Evolutionary conservation across 2,888 invertebrate species (phyloP).

Genomic region (Polydrusus pterygomalis): DNA sequence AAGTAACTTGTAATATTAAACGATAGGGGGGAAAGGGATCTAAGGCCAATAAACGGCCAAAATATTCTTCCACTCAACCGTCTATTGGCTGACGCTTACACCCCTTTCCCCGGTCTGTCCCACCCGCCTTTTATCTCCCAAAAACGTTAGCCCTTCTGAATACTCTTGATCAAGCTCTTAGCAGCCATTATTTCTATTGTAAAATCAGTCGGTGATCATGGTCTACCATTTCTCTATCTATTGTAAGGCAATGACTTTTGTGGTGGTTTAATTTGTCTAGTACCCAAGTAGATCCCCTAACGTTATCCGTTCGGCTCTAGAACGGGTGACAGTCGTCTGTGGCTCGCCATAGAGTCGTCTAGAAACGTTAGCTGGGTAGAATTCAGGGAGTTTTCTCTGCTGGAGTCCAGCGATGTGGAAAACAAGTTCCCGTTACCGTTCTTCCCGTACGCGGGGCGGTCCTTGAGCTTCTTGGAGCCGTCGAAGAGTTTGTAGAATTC

Average conservation of each 20-base stretch:
- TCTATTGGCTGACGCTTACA: too few species aligned
- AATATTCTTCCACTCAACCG: too few species aligned
- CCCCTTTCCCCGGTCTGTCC: too few species aligned
- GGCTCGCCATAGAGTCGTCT: conserved; percentile 62
- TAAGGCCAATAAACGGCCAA: neutral
- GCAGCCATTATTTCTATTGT: conserved; percentile 43
- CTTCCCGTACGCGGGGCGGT: neutral
- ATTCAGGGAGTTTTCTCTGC: conserved; percentile 61
- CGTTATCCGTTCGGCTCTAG: conserved; percentile 69
- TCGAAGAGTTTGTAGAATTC: conserved; percentile 63
- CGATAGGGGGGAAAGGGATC: neutral
- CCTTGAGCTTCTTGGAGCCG: conserved; percentile 58
- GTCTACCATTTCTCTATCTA: conserved; percentile 42
- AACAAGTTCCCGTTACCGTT: neutral
- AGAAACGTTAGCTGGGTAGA: conserved; percentile 66
- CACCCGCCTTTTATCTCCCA: conserved; percentile 7
- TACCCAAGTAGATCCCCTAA: conserved; percentile 29
- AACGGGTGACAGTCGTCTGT: conserved; percentile 64
- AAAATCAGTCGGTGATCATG: conserved; percentile 50
- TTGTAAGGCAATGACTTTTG: conserved; percentile 45
- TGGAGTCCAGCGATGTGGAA: conserved; percentile 21
- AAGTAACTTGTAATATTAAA: neutral
- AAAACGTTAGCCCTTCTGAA: conserved; percentile 12
- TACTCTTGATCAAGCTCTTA: conserved; percentile 4
- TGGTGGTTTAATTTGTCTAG: conserved; percentile 35